phyloP scores from a whole-genome alignment of 2,888 invertebrate genomes.

The Lepidochrysops patricia region DNA sequence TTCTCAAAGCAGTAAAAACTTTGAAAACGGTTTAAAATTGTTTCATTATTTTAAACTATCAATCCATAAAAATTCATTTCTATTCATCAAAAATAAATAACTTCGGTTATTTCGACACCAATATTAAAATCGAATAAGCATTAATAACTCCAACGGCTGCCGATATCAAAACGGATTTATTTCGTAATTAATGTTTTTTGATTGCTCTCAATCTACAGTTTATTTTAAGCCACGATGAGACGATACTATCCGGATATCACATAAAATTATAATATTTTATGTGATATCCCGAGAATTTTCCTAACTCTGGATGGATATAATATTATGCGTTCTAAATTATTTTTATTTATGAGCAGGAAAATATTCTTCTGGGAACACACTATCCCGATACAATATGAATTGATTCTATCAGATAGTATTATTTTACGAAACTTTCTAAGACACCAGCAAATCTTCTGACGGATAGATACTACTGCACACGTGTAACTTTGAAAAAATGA shows the following conservation, averaged over 20 bases:
- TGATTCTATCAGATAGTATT: too few relatives aligned
- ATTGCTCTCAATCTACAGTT: background rate
- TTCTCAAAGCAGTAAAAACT: too few relatives aligned
- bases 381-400: too few relatives aligned
- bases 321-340: too few relatives aligned
- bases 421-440: too few relatives aligned
- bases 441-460: too few relatives aligned
- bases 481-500: too few relatives aligned
- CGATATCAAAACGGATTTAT: background rate
- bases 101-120: background rate
- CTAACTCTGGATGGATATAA: background rate
- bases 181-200: background rate
- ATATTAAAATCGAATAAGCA: conserved; percentile 2
- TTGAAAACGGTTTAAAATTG: too few relatives aligned
- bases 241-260: background rate
- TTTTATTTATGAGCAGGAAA: too few relatives aligned
- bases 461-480: too few relatives aligned
- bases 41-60: background rate
- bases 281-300: background rate
- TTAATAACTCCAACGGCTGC: background rate
- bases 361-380: too few relatives aligned
- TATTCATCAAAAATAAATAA: background rate
- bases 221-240: background rate
- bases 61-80: background rate
- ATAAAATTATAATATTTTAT: background rate